A percentile compares a stretch with the other conserved stretches of the same genome.
phyloP scores from a whole-genome alignment of 1,140 invertebrate species.

The Coelopa frigida region DNA sequence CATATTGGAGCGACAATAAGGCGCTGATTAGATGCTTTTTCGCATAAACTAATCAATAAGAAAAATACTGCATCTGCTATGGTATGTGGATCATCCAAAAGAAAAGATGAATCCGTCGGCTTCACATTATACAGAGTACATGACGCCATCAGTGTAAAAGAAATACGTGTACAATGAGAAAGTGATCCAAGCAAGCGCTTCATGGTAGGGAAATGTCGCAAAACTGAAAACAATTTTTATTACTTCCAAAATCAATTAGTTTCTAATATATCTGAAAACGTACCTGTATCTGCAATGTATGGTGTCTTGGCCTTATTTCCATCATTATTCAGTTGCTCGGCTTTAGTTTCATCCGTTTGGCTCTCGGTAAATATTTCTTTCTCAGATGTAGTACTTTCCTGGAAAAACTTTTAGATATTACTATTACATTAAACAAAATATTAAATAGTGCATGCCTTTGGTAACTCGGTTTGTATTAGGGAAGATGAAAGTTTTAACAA shows the following conservation, averaged over 20 bases:
- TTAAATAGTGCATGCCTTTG: slow-evolving; percentile 21
- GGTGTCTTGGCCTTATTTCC: slow-evolving; percentile 48
- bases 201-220: slow-evolving; percentile 73
- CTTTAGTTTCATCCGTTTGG: slow-evolving; percentile 76
- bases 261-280: slow-evolving; percentile 27
- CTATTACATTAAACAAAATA: neutral
- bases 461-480: slow-evolving; percentile 62
- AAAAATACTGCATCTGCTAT: slow-evolving; percentile 79
- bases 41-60: slow-evolving; percentile 64
- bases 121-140: slow-evolving; percentile 28
- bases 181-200: slow-evolving; percentile 68
- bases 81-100: slow-evolving; percentile 47
- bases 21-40: slow-evolving; percentile 62
- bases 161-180: slow-evolving; percentile 61
- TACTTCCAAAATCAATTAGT: neutral
- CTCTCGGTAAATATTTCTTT: slow-evolving; percentile 45
- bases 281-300: slow-evolving; percentile 61
- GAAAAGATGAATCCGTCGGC: slow-evolving; percentile 51
- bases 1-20: slow-evolving; percentile 68
- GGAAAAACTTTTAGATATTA: neutral
- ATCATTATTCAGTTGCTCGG: slow-evolving; percentile 56
- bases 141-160: slow-evolving; percentile 52
- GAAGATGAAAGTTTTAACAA: slow-evolving; percentile 59
- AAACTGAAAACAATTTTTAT: slow-evolving; percentile 45
- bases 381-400: slow-evolving; percentile 12